phyloP scores from a whole-genome alignment of 2,113 vertebrate genomes.

The Onychostruthus taczanowskii region DNA sequence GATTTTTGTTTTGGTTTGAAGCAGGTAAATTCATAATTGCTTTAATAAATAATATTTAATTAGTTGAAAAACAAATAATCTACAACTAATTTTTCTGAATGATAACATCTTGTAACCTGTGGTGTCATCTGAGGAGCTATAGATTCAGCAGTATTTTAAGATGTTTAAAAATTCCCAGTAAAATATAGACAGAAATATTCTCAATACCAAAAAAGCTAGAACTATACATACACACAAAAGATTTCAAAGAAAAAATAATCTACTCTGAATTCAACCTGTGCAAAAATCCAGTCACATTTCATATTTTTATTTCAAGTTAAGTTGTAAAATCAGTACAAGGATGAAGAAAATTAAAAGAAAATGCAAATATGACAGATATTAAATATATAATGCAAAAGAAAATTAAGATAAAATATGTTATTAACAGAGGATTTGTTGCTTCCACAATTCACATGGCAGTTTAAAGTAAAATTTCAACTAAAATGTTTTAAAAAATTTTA shows the following conservation, averaged over 20 bases:
- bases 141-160: not conserved
- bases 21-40: not conserved
- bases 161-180: constrained; percentile 25
- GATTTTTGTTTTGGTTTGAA: not conserved
- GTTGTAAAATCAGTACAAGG: not conserved
- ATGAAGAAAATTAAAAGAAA: not conserved
- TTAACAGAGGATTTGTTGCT: not conserved
- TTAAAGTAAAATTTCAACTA: not conserved
- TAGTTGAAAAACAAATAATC: not conserved
- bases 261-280: not conserved
- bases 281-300: not conserved
- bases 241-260: not conserved
- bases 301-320: not conserved
- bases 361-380: not conserved
- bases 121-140: not conserved
- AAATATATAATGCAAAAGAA: not conserved
- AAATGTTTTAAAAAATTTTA: not conserved
- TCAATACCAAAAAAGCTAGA: not conserved
- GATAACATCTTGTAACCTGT: not conserved
- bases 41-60: not conserved
- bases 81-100: not conserved
- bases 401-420: not conserved
- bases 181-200: constrained; percentile 1
- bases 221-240: not conserved
- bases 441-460: not conserved